Conservation (phyloP, 2,888 invertebrate species). For the Morinoia aosen region DNA sequence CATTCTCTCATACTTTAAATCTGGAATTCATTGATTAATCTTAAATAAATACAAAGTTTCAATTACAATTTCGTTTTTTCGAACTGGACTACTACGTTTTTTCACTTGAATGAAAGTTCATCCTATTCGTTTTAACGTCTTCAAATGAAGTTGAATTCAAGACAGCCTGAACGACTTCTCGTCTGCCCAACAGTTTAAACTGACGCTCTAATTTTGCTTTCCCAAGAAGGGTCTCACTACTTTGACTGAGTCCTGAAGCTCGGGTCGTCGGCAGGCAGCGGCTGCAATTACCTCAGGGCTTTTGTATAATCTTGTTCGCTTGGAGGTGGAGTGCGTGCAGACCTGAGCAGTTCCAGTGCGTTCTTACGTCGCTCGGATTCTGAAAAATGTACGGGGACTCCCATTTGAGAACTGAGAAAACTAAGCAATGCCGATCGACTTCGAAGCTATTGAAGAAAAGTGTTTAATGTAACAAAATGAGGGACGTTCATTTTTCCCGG, state of each 20-base stretch:
- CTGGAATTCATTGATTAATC: too few relatives aligned
- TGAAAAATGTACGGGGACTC: neutral
- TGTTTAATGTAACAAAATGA: neutral
- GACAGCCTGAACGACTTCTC: neutral
- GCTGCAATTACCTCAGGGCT: neutral
- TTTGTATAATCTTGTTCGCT: slow-evolving; percentile 2
- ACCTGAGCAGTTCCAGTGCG: neutral
- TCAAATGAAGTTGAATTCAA: neutral
- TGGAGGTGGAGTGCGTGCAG: neutral
- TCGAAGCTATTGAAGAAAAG: neutral
- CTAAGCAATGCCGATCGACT: neutral
- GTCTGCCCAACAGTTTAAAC: neutral
- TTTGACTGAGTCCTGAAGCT: neutral
- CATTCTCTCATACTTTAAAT: too few relatives aligned
- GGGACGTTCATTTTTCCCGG: neutral
- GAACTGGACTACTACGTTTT: neutral
- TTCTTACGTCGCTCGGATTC: neutral
- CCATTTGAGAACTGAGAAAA: neutral
- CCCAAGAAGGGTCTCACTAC: neutral
- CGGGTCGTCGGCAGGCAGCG: neutral
- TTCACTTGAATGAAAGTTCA: neutral
- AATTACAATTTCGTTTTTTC: too few relatives aligned
- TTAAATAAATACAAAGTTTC: too few relatives aligned
- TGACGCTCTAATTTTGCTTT: neutral
- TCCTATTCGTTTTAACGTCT: neutral